A percentile compares a stretch with the other conserved stretches of the same genome.
phyloP scores from a whole-genome alignment of 2,888 invertebrate genomes.

The Pseudococcus jackbeardsleyi region DNA sequence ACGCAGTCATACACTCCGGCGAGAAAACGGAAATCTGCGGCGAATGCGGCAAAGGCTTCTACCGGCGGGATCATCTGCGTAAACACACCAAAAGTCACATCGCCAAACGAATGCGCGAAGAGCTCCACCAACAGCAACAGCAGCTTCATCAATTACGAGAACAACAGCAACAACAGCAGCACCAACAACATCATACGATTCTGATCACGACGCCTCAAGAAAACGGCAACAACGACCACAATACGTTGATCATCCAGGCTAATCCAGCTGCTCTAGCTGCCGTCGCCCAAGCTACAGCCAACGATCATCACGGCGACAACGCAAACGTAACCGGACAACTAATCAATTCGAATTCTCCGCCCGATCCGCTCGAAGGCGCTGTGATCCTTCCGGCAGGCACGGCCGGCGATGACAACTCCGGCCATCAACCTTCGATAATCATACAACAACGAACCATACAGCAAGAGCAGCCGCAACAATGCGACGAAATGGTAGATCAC shows the following conservation, averaged over 20 bases:
- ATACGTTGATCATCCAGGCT: slow-evolving; percentile 54
- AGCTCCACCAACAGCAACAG: slow-evolving; percentile 71
- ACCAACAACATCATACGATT: slow-evolving; percentile 66
- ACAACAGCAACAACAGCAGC: slow-evolving; percentile 68
- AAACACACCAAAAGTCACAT: slow-evolving; percentile 85
- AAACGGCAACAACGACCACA: slow-evolving; percentile 55
- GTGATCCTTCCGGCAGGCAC: slow-evolving; percentile 27
- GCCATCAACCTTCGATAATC: slow-evolving; percentile 22
- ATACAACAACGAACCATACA: slow-evolving; percentile 58
- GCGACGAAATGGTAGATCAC: neutral
- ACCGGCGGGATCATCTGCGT: slow-evolving; percentile 87
- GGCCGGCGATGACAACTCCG: slow-evolving; percentile 20
- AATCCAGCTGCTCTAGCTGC: neutral
- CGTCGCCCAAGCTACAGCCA: neutral
- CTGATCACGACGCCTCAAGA: slow-evolving; percentile 49
- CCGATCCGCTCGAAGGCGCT: slow-evolving; percentile 52
- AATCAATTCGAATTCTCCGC: neutral
- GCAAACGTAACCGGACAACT: neutral
- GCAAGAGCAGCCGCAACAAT: slow-evolving; percentile 31
- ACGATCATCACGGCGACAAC: slow-evolving; percentile 14
- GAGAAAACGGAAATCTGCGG: slow-evolving; percentile 84
- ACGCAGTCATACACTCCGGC: slow-evolving; percentile 87
- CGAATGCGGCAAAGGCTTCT: slow-evolving; percentile 84
- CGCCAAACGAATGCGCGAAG: slow-evolving; percentile 81
- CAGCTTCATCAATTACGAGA: slow-evolving; percentile 69